Evolutionary conservation across 1,140 invertebrate genomes (phyloP), one percentile per base, ranked within the genome.

Genomic region (Lamellibrachia luymesi): DNA sequence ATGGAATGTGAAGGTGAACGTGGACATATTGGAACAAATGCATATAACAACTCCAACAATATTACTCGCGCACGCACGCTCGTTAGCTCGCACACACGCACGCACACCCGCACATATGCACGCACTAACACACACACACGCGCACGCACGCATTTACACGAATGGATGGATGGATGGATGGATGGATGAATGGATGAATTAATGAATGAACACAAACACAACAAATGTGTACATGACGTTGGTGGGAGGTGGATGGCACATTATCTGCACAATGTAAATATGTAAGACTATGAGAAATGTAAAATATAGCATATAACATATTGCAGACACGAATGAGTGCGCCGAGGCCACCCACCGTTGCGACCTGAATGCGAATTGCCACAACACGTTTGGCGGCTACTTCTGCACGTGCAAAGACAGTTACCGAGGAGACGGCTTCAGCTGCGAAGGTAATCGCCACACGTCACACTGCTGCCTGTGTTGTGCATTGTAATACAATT

Each of bases 311-410:
- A 56, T 56, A 6, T 17, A 56, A 50, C 10, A 27, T 91, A 22
- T 51, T 49, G 50, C 27, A 93, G 92, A 91, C 92, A 90, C 92
- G 97, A 97, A 93, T 64, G 92, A 92, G 92, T 94, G 93, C 13
- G 91, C 93, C 22, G 94, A 94, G 93, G 95, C 95, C 7, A 96
- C 51, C 38, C 92, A 97, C 90, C 96, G 95, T n/a, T 94, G 94
- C 89, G 51, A 92, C n/a, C 50, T 89, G 2, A 94, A 94, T 80
- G 95, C 92, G 7, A 56, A 92, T 8, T 95, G 95, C 93, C 92
- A 92, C 51, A 95, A 95, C 93, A 95, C 94, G 10, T 51, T 92
- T 25, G 95, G 95, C 52, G 93, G 93, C 22, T 96, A 94, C 92
- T 92, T 94, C 49, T 95, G 95, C 92, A 91, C 91, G 22, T 96